Evolutionary conservation across 2,113 vertebrate species (phyloP), one percentile per base, ranked within the genome.

Genomic region (Ictidomys tridecemlineatus): DNA sequence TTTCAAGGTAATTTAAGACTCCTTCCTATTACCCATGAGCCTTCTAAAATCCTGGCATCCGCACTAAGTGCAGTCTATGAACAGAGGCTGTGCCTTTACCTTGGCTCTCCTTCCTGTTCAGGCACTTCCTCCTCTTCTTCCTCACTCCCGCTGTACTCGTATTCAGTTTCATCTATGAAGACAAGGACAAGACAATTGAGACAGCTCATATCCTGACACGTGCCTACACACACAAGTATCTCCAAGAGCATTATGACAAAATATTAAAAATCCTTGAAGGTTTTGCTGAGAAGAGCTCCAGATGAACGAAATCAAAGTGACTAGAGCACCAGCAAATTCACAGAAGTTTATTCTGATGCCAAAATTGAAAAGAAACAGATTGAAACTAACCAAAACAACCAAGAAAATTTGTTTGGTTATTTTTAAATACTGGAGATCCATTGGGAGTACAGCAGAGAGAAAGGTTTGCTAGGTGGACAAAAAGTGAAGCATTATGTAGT

Each of bases 81-180:
- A 67, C 11, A 30, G 65, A 14, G 65, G 65, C 30, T 67, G 4
- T 30, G 26, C 65, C 65, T 67, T 97, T 98, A 99, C 99, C 99
- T 99, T 39, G 99, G 99, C 96, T 99, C 99, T 98, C 99, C 99
- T 98, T 99, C 99, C 98, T 99, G 99, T 97, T 99, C 99, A 96
- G 99, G 99, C 91, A 99, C 98, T 97, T 99, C 99, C 97, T 99
- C 99, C 97, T 99, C 99, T 92, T 99, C 99, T 95, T 99, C 99
- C 97, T 99, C 99, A 97, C 99, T 99, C 95, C 99, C 99, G 80
- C 99, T 99, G 98, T 99, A 99, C 96, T 99, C 99, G 94, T 99
- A 99, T 93, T 99, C 99, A 0, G 99, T 99, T 97, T 99, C 99
- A 98, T 99, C 99, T 99, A 77, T 0, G 0, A 85, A 91, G 69